A percentile compares a stretch with the other conserved stretches of the same genome.
Evolutionary conservation across 2,113 vertebrate species (phyloP).

Genomic region (Sialia sialis): DNA sequence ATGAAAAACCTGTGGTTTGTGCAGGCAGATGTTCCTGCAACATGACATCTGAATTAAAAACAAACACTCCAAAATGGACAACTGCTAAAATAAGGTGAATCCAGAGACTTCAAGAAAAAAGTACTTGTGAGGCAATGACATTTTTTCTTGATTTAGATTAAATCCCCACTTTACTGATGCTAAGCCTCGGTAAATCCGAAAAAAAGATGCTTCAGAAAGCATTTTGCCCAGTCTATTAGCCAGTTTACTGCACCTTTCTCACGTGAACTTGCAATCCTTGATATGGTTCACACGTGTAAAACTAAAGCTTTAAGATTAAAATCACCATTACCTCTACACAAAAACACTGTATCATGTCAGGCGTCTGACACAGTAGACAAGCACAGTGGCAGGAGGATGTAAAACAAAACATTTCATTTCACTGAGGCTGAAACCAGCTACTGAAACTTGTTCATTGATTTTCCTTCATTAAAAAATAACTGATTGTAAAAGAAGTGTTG

Average conservation of each 20-base stretch:
- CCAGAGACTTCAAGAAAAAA: not conserved
- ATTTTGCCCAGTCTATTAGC: not conserved
- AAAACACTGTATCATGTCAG: not conserved
- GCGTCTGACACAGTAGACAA: not conserved
- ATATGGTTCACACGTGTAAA: not conserved
- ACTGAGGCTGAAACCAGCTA: not conserved
- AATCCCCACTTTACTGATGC: not conserved
- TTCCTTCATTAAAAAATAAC: constrained; percentile 53
- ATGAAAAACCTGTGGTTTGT: rapidly evolving
- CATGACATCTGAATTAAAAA: not conserved
- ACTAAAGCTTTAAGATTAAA: not conserved
- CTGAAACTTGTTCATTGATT: not conserved
- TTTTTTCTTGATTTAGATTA: not conserved
- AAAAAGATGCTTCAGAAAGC: not conserved
- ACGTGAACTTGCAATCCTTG: not conserved
- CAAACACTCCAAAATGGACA: not conserved
- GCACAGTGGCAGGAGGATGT: not conserved
- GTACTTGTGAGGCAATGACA: not conserved
- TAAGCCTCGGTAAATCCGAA: not conserved
- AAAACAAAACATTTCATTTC: not conserved
- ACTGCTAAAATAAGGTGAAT: not conserved
- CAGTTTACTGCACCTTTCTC: not conserved
- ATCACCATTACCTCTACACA: not conserved
- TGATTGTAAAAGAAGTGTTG: constrained; percentile 20
- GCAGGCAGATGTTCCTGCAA: not conserved